Evolutionary conservation across 2,797 vertebrate species (phyloP).

Genomic region (Dicrostonyx torquatus): DNA sequence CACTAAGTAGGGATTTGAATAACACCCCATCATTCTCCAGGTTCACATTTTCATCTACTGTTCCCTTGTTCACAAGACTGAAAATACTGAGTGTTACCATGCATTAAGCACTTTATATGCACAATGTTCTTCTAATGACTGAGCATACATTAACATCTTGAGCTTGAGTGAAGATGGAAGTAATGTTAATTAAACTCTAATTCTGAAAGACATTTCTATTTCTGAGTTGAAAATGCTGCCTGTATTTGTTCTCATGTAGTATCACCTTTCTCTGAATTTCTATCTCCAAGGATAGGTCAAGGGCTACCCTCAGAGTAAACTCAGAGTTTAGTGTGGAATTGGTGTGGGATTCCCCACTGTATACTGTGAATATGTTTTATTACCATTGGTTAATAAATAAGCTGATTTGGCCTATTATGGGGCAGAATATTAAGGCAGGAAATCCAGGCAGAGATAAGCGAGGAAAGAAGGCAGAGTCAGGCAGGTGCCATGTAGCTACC

Average conservation of each 20-base stretch:
- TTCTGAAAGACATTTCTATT: not conserved
- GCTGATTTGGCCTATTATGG: too few species aligned
- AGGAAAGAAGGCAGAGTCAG: too few species aligned
- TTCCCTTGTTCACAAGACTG: not conserved
- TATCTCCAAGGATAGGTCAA: not conserved
- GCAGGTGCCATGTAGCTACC: too few species aligned
- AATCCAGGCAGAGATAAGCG: too few species aligned
- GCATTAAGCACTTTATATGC: not conserved
- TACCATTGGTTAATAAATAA: too few species aligned
- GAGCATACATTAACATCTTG: not conserved
- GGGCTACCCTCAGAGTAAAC: not conserved
- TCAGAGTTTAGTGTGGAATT: not conserved
- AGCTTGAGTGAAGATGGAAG: not conserved
- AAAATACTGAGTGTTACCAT: not conserved
- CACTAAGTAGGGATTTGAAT: not conserved
- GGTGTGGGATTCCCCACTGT: too few species aligned
- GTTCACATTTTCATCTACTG: too few species aligned
- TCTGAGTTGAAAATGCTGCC: not conserved
- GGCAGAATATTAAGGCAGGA: too few species aligned
- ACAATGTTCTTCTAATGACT: not conserved
- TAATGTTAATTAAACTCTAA: not conserved
- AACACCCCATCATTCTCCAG: not conserved
- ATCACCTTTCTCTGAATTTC: not conserved
- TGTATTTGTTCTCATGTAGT: not conserved
- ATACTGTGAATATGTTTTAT: too few species aligned